Evolutionary conservation across 2,888 invertebrate genomes (phyloP), one percentile per base, ranked within the genome.

Genomic region (Lasioglossum figueresi): DNA sequence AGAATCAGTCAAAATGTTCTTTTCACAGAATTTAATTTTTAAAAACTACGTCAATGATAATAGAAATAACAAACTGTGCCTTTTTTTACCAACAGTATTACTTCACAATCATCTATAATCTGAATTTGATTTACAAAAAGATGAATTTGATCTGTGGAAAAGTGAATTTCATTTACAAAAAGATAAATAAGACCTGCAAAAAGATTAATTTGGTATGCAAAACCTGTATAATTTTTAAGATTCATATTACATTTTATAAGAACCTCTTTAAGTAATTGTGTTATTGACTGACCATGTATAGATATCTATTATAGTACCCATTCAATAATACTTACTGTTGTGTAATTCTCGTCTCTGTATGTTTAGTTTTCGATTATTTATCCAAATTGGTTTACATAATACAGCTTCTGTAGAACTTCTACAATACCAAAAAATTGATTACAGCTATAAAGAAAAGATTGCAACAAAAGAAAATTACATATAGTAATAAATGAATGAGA

Each of bases 341-440:
- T 88, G 75, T 0, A 87, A 12, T 79, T 79, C 87, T 78, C 85
- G 88, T 66, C 82, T 88, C 59, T 73, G 82, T 84, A 94, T 91
- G 10, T 90, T 88, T 4, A 95, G 88, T 84, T 83, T 91, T 74
- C 71, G 71, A 63, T 84, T 79, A 66, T 82, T 70, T 48, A 92
- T 43, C 83, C 85, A 91, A 77, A 94, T 82, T 23, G 91, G 88
- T 16, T 89, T 89, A n/a, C 72, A 88, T 34, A 94, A 82, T 79
- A 95, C 86, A 76, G 81, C 79, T 16, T 93, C 80, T 37, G 88
- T 92, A 43, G 93, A 83, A 43, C 88, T 84, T 43, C 94, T 95
- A 82, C 19, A 92, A 91, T 4, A 70, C 48, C 12, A 56, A 80
- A 82, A 75, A 0, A 34, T 70, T 43, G 34, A 71, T 71, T 72